Evolutionary conservation across 2,797 vertebrate genomes (phyloP), one percentile per base, ranked within the genome.

Genomic region (Lerista edwardsae): DNA sequence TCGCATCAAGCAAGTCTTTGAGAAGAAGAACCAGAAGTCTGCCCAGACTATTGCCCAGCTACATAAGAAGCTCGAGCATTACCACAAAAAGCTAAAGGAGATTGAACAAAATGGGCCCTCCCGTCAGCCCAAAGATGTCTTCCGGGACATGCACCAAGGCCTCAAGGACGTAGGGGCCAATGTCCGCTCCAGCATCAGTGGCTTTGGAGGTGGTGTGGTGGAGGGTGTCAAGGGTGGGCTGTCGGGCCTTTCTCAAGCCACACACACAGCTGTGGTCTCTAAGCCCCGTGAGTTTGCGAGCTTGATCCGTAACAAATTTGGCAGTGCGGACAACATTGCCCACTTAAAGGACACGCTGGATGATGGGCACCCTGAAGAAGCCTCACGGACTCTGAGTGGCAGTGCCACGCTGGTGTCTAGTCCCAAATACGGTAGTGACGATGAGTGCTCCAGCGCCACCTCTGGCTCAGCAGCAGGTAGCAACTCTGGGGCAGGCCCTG

Each of bases 21-120:
- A 99, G 96, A 99, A 99, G 96, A 99, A 99, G 96, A 99, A 99
- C 94, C 98, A 99, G 95, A 99, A 99, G 85, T 99, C 98, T 0
- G 98, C 98, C 0, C 98, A 99, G 96, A 99, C 97, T 90, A 99
- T 99, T 1, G 97, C 98, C 1, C 98, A 99, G 93, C 95, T 99
- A 93, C 98, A 99, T 96, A 99, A 99, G 95, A 99, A 99, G 83
- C 95, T 99, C 44, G 98, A 99, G 91, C 98, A 99, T 95, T 99
- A 98, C 94, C 98, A 98, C 93, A 98, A 97, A 94, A 98, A 99
- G 94, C 96, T 99, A 87, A 98, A 98, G 94, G 98, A 98, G 95
- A 98, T 98, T 2, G 98, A 99, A 93, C 98, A 99, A 97, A 99
- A 99, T 61, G 98, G 98, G 76, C 98, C 98, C 0, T 97, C 97